phyloP scores from a whole-genome alignment of 2,797 vertebrate genomes.

The Leptodactylus fallax region DNA sequence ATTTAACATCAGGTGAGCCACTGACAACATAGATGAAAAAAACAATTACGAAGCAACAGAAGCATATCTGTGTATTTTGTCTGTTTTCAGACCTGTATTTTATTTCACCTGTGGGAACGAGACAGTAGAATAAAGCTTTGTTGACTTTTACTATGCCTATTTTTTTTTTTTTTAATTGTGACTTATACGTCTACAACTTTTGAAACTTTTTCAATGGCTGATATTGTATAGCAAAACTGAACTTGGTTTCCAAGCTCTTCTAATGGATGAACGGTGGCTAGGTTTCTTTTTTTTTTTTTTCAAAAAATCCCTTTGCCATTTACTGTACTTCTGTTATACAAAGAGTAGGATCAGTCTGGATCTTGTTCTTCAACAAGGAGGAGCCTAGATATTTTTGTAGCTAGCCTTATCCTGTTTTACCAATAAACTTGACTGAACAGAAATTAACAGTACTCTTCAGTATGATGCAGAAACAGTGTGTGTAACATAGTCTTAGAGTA shows the following conservation, averaged over 20 bases:
- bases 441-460: too few species aligned
- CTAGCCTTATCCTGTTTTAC: too few species aligned
- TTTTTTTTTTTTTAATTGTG: background rate
- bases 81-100: background rate
- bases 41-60: background rate
- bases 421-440: too few species aligned
- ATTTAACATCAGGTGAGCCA: conserved; percentile 4
- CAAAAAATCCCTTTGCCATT: too few species aligned
- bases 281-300: background rate
- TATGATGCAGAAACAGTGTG: too few species aligned
- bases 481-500: too few species aligned
- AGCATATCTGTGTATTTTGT: background rate
- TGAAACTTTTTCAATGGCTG: background rate
- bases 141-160: background rate
- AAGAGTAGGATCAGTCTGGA: too few species aligned
- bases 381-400: too few species aligned
- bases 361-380: too few species aligned
- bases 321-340: too few species aligned
- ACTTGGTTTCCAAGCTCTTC: background rate
- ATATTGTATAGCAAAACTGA: background rate
- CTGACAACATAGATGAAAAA: background rate
- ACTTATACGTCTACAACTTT: background rate
- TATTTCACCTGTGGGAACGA: background rate
- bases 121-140: background rate
- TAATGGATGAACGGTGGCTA: too few species aligned